Evolutionary conservation across 1,140 invertebrate species (phyloP).

Genomic region (Cyrtorhinus lividipennis): DNA sequence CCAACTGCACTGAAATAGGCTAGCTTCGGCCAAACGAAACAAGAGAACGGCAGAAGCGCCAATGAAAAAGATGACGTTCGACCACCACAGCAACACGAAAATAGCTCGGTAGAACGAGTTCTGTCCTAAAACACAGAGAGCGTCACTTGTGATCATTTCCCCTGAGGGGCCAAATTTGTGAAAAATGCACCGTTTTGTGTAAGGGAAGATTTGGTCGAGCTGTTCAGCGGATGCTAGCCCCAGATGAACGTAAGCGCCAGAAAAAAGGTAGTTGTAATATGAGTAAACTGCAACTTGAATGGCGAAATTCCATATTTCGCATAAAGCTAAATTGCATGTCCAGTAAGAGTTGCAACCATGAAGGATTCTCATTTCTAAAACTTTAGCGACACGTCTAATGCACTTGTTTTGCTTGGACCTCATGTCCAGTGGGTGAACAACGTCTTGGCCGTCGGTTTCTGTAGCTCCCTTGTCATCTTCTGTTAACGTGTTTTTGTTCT

Average conservation of each 20-base stretch:
- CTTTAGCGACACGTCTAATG: background rate
- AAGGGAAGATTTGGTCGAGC: slow-evolving; percentile 27
- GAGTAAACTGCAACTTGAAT: background rate
- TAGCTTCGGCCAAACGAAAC: background rate
- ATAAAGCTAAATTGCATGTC: background rate
- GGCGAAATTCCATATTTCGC: background rate
- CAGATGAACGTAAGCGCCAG: background rate
- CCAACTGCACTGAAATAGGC: background rate
- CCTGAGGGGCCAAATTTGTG: slow-evolving; percentile 43
- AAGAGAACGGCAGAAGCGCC: background rate
- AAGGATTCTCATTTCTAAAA: background rate
- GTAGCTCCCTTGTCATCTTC: too few species aligned
- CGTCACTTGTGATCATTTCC: slow-evolving; percentile 38
- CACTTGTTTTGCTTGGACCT: background rate
- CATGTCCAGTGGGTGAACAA: background rate
- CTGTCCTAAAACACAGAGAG: slow-evolving; percentile 52
- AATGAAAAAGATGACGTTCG: background rate
- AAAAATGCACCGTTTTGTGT: slow-evolving; percentile 27
- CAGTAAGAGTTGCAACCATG: background rate
- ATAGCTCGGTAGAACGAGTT: slow-evolving; percentile 31
- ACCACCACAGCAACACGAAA: background rate
- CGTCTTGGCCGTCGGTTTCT: background rate
- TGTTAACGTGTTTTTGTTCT: background rate
- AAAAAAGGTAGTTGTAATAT: background rate
- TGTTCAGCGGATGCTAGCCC: background rate